phyloP scores from a whole-genome alignment of 2,113 vertebrate genomes.

The Chascanopsetta lugubris region DNA sequence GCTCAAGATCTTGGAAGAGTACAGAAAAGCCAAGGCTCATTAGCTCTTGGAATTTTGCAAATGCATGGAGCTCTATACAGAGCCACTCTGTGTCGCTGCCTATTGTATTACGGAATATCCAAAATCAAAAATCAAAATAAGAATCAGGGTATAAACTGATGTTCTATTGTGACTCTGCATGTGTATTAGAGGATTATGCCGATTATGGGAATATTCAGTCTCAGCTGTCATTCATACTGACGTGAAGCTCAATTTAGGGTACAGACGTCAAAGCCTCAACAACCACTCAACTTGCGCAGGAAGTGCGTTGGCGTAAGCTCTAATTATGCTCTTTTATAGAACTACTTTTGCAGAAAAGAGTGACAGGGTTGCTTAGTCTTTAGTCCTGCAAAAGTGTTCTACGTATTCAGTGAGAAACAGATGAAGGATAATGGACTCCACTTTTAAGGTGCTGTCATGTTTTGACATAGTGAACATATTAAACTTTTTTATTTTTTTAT shows the following conservation, averaged over 20 bases:
- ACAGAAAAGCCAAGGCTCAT: slow-evolving; percentile 37
- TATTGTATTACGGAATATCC: background rate
- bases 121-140: background rate
- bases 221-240: background rate
- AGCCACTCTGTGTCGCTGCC: background rate
- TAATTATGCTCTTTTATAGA: background rate
- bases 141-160: background rate
- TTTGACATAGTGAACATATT: too few relatives aligned
- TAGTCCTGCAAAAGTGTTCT: too few relatives aligned
- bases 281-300: background rate
- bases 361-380: too few relatives aligned
- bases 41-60: slow-evolving; percentile 28
- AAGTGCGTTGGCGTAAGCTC: background rate
- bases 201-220: background rate
- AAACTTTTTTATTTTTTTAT: too few relatives aligned
- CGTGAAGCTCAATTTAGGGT: background rate
- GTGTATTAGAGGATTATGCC: background rate
- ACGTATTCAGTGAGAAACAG: too few relatives aligned
- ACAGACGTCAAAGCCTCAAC: background rate
- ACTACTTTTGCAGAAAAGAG: background rate
- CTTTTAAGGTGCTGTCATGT: too few relatives aligned
- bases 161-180: background rate
- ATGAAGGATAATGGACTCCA: too few relatives aligned
- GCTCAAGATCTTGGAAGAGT: slow-evolving; percentile 27
- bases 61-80: background rate